Percentiles rank a stretch among this genome's conserved stretches.
These are phyloP conservation scores for Piaya cayana DNA, from an alignment of 2,113 vertebrate genomes.

Conservation along the genomic window DNA sequence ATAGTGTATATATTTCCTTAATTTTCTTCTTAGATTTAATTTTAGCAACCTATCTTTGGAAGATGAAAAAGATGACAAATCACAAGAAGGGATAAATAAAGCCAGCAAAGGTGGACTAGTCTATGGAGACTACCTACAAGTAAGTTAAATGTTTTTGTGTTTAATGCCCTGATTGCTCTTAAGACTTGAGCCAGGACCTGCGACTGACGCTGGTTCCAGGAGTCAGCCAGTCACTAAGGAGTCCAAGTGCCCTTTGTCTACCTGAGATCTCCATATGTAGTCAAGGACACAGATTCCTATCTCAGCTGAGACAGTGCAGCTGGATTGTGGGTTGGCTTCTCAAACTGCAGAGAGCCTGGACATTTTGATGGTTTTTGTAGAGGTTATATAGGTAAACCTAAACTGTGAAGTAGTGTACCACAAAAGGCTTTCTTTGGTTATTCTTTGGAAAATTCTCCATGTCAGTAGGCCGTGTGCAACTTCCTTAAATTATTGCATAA, in stretches of 20 bases:
- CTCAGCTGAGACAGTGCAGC: background rate
- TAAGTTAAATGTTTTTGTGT: conserved; percentile 50
- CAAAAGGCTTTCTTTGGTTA: background rate
- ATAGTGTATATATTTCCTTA: background rate
- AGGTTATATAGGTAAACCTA: background rate
- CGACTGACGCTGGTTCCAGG: background rate
- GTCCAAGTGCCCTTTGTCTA: background rate
- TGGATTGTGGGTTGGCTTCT: background rate
- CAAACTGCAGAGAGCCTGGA: background rate
- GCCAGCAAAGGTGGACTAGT: conserved; percentile 88
- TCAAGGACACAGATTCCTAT: rapidly evolving
- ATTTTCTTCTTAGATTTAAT: conserved; percentile 64
- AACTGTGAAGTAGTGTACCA: background rate
- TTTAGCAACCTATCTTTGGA: conserved; percentile 77
- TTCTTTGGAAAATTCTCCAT: background rate
- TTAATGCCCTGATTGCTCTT: background rate
- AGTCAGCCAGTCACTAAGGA: background rate
- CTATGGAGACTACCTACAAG: conserved; percentile 92
- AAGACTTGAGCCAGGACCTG: background rate
- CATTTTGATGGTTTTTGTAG: background rate
- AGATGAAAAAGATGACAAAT: conserved; percentile 76
- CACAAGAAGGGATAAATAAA: conserved; percentile 87
- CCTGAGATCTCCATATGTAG: background rate
- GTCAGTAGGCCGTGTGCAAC: background rate
- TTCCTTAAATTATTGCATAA: background rate